A percentile compares a stretch with the other conserved stretches of the same genome.
phyloP scores from a whole-genome alignment of 2,888 invertebrate genomes.

The Galeopsomyia nigrocyanea region DNA sequence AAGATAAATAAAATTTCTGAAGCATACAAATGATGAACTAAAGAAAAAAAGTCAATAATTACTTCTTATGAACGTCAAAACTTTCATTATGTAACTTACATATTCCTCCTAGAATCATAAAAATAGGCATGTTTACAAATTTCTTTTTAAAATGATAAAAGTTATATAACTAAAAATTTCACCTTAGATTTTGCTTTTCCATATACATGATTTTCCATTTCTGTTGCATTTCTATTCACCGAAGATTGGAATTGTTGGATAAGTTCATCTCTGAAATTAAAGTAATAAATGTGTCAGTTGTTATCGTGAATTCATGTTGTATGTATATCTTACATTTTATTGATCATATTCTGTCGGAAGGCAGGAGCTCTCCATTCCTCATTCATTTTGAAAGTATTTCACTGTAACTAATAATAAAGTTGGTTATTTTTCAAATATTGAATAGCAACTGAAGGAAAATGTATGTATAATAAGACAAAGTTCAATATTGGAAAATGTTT shows the following conservation, averaged over 20 bases:
- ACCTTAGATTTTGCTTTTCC: slow-evolving; percentile 87
- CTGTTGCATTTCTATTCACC: slow-evolving; percentile 85
- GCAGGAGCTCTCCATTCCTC: slow-evolving; percentile 79
- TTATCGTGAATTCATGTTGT: neutral
- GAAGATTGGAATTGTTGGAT: slow-evolving; percentile 76
- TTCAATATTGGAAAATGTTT: no score
- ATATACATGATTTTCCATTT: slow-evolving; percentile 95
- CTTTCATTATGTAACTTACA: slow-evolving; percentile 87
- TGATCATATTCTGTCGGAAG: slow-evolving; percentile 87
- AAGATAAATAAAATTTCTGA: neutral
- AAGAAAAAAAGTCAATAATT: slow-evolving; percentile 69
- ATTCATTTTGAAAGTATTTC: slow-evolving; percentile 14
- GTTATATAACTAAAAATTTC: slow-evolving; percentile 3
- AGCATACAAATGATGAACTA: slow-evolving; percentile 4
- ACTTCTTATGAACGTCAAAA: slow-evolving; percentile 92
- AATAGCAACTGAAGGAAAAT: no score
- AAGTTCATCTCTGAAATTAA: slow-evolving; percentile 35
- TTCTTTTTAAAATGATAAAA: no score
- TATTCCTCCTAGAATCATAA: slow-evolving; percentile 81
- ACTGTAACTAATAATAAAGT: no score
- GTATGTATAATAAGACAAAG: no score
- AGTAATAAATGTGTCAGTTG: neutral
- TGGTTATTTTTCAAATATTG: no score
- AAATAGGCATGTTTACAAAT: neutral
- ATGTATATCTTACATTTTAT: slow-evolving; percentile 82